Conservation (phyloP, 2,113 vertebrate species). For the Panurus biarmicus region DNA sequence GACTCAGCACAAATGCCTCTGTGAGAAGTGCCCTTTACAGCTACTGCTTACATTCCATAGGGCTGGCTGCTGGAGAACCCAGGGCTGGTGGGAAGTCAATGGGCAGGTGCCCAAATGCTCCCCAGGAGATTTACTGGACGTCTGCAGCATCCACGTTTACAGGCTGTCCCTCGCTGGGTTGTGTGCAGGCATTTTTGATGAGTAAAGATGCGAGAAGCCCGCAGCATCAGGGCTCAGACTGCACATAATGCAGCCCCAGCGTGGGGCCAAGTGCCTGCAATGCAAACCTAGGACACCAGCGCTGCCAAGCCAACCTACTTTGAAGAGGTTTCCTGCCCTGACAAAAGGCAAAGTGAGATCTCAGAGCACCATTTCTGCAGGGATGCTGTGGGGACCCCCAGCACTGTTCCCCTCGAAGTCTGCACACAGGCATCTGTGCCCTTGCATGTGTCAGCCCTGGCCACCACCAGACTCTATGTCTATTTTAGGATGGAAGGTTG, state of each 20-base stretch:
- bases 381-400: background rate
- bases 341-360: background rate
- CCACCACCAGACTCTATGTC: background rate
- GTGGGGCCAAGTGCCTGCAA: fast-evolving
- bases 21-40: background rate
- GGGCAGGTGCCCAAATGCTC: background rate
- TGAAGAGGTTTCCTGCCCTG: background rate
- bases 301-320: background rate
- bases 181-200: background rate
- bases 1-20: background rate
- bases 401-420: background rate
- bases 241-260: background rate
- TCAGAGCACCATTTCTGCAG: background rate
- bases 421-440: background rate
- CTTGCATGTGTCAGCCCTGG: background rate
- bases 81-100: background rate
- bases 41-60: background rate
- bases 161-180: background rate
- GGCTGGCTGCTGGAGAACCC: background rate
- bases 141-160: background rate
- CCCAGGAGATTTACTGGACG: background rate
- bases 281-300: background rate
- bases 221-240: background rate
- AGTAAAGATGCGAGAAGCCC: background rate
- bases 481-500: background rate